Conservation (phyloP, 2,113 vertebrate genomes). For the Channa maculata region DNA sequence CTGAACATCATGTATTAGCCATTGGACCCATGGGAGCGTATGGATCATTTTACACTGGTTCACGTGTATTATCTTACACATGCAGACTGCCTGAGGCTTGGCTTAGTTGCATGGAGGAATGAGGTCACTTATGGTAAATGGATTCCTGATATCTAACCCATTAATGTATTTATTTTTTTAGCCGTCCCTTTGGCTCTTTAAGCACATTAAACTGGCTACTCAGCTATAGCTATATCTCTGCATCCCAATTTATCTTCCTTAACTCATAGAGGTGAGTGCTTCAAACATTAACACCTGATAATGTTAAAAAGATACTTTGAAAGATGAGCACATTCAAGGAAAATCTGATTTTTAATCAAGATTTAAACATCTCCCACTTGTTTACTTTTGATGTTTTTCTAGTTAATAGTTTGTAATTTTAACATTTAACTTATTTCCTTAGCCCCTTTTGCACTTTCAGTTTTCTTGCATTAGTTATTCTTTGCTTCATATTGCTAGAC, state of each 20-base stretch:
- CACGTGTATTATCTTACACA: slow-evolving; percentile 47
- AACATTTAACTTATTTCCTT: not conserved
- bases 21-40: slow-evolving; percentile 7
- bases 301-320: slow-evolving; percentile 33
- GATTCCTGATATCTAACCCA: slow-evolving; percentile 66
- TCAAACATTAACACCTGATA: not conserved
- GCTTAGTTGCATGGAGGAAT: slow-evolving; percentile 66
- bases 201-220: slow-evolving; percentile 27
- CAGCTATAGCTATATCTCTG: slow-evolving; percentile 2
- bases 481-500: slow-evolving; percentile 24
- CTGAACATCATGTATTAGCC: not conserved
- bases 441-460: slow-evolving; percentile 5
- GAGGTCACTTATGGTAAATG: slow-evolving; percentile 72
- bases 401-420: slow-evolving; percentile 18
- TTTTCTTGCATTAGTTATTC: slow-evolving; percentile 10
- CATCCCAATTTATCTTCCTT: slow-evolving; percentile 7
- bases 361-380: slow-evolving; percentile 19
- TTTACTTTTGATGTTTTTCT: not conserved
- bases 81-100: slow-evolving; percentile 35
- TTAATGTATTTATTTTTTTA: slow-evolving; percentile 37
- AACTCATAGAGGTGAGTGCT: slow-evolving; percentile 3
- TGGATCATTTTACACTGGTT: slow-evolving; percentile 19
- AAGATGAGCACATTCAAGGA: slow-evolving; percentile 22
- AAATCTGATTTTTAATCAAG: slow-evolving; percentile 6
- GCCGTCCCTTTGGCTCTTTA: slow-evolving; percentile 42